Evolutionary conservation across 2,888 invertebrate genomes (phyloP), one percentile per base, ranked within the genome.

Genomic region (Trissolcus brochymenae): DNA sequence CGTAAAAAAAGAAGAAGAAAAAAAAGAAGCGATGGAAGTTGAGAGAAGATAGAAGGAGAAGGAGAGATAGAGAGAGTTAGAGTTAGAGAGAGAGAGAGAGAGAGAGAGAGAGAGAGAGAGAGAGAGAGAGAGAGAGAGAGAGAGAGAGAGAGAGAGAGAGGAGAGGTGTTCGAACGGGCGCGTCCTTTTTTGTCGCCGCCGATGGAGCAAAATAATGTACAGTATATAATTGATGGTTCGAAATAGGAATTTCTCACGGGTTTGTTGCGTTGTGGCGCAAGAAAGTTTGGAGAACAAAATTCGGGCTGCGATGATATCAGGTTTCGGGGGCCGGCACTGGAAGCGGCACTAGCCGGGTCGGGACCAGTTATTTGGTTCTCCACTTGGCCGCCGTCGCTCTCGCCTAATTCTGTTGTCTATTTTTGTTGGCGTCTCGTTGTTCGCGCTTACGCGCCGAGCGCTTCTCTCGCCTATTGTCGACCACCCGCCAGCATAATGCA

Each of bases 401-500:
- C 66, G 70, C 64, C 76, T 67, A 68, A 70, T 68, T 72, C 60
- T 56, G 62, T 74, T 77, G 56, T 75, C 64, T 71, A 65, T 74
- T 64, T 74, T 61, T 71, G 60, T 67, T 65, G 67, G 66, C 68
- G 56, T 72, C 65, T 60, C 57, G 55, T 75, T 61, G 74, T 74
- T 74, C 74, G 74, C 74, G 74, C 57, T 74, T 73, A 73, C 57
- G 50, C 61, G 59, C 70, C 49, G 46, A 50, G 41, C 70, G 41
- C 72, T 61, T 70, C 70, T 81, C 82, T 77, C 81, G 82, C 81
- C 84, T 81, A 86, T 83, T 87, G 85, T 87, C 85, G 84, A 85
- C 84, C 84, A 84, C 83, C 86, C 84, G 85, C 83, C 82, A 82
- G 85, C 84, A 86, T 86, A 87, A 88, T 87, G 88, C 87, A 88